A percentile compares a stretch with the other conserved stretches of the same genome.
phyloP scores from a whole-genome alignment of 2,113 vertebrate species.

The Montifringilla adamsi region DNA sequence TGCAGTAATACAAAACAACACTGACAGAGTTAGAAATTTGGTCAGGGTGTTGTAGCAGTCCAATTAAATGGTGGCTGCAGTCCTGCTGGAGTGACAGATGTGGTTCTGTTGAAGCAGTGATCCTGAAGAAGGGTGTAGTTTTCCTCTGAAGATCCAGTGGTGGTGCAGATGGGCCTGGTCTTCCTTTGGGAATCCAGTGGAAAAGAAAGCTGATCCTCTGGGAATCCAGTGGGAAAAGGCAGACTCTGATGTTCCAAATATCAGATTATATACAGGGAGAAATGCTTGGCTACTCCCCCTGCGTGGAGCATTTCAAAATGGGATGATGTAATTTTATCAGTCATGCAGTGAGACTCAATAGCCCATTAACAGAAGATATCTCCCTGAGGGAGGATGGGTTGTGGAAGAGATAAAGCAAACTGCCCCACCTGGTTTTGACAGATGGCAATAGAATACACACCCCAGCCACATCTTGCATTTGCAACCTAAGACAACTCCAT shows the following conservation, averaged over 20 bases:
- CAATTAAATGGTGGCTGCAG: not conserved
- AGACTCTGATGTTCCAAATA: too few species aligned
- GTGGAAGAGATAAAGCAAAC: not conserved
- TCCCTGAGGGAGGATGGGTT: not conserved
- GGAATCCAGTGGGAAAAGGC: too few species aligned
- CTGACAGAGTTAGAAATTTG: not conserved
- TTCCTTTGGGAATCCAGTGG: too few species aligned
- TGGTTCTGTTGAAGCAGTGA: not conserved
- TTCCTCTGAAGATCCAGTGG: not conserved
- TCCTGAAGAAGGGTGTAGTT: too few species aligned
- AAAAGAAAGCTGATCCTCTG: too few species aligned
- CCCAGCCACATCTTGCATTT: not conserved
- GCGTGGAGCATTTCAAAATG: rapidly evolving
- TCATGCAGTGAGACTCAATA: not conserved
- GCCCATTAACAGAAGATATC: not conserved
- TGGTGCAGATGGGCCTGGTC: not conserved
- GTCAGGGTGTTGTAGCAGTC: not conserved
- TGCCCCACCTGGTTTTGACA: not conserved
- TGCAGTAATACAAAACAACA: not conserved
- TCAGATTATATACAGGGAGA: too few species aligned
- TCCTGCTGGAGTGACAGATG: not conserved
- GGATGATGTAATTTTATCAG: too few species aligned
- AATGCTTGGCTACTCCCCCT: too few species aligned
- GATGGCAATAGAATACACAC: not conserved
- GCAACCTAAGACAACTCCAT: not conserved